A percentile compares a stretch with the other conserved stretches of the same genome.
These are phyloP conservation scores for Monochamus alternatus DNA, from an alignment of 2,888 invertebrate genomes.

Conservation along the genomic window DNA sequence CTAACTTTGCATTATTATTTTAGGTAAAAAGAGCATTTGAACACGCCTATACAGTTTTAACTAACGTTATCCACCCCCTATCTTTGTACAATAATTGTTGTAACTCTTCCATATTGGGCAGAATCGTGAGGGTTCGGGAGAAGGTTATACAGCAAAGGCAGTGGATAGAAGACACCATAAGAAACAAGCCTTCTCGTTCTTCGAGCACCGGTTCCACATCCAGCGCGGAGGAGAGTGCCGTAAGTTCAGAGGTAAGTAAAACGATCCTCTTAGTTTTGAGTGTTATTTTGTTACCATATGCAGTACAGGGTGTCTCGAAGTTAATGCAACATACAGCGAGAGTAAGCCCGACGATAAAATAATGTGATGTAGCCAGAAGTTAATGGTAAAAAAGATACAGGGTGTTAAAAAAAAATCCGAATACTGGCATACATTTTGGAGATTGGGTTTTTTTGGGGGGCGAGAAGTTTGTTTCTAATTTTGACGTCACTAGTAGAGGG, in stretches of 20 bases:
- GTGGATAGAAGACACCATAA: slow-evolving; percentile 76
- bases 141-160: slow-evolving; percentile 86
- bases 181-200: slow-evolving; percentile 63
- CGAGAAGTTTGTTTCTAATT: no score
- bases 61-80: slow-evolving; percentile 79
- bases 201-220: slow-evolving; percentile 68
- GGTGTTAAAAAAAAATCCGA: no score
- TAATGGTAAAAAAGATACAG: no score
- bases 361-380: no score
- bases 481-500: no score
- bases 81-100: slow-evolving; percentile 74
- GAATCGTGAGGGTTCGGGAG: slow-evolving; percentile 94
- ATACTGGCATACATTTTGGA: no score
- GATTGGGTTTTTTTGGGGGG: no score
- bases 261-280: no score
- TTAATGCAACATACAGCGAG: no score
- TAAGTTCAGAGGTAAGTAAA: slow-evolving; percentile 66
- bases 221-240: slow-evolving; percentile 67
- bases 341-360: no score
- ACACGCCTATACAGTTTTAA: slow-evolving; percentile 91
- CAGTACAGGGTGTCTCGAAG: no score
- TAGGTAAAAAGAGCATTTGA: slow-evolving; percentile 94
- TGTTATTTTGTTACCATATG: no score
- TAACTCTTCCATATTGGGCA: slow-evolving; percentile 83
- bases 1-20: slow-evolving; percentile 50